Base-by-base conservation (phyloP, 1,140 invertebrate species). In the Pemphigus obesinymphae region DNA sequence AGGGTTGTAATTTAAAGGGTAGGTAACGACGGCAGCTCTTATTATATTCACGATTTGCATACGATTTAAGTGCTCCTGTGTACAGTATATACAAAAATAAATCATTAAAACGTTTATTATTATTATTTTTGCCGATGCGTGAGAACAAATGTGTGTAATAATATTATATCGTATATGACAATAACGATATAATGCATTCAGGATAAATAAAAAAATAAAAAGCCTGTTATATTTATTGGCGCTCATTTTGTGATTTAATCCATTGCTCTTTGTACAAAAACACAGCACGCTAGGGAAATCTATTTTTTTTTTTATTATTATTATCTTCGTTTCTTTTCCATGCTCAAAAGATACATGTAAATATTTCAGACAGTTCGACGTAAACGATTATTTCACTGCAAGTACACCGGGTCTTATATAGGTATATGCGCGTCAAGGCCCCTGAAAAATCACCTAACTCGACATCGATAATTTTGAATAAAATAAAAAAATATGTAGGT, bases 211-310 rank as follows among this genome's bases (percentile, higher is more conserved):
- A 48, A 48, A 7, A 26, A 72, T 17, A 66, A 45, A 45, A 72
- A 40, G n/a, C 37, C 40, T 23, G 37, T 29, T 13, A 72, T 72
- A 72, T 72, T 72, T 72, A 48, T 72, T 72, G 29, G 43, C 68
- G 15, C 68, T 72, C 43, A 72, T 72, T 72, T 72, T 48, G 70
- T 50, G 70, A 73, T 73, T 73, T 73, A 73, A 73, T 73, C 70
- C 73, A 55, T 78, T 58, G 48, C 29, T 76, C 73, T 76, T 37
- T 78, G n/a, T 61, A 63, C 55, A 23, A 26, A 61, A 80, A 63
- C 76, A 63, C 53, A 43, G 55, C 55, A 80, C 76, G 34, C 76
- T 29, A 61, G 76, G 76, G 76, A 80, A 80, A 80, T 80, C 76
- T 80, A 80, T 80, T 80, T 45, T 31, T 58, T 78, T 43, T 58